Evolutionary conservation across 2,113 vertebrate genomes (phyloP), one percentile per base, ranked within the genome.

Genomic region (Pseudolaguvia tuberculata): DNA sequence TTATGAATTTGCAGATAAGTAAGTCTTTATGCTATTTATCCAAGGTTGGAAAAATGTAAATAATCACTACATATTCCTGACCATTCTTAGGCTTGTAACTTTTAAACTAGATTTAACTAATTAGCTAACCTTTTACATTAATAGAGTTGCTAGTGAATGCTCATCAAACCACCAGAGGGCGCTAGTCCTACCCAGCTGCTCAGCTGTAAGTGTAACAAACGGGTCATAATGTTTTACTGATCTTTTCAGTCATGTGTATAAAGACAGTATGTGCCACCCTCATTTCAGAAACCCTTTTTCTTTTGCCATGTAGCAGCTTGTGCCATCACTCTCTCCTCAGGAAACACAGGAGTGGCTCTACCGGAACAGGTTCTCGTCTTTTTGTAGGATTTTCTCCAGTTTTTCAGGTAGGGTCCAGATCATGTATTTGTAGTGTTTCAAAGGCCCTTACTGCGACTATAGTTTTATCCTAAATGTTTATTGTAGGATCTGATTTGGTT

Each of bases 281-380:
- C 82, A 87, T 86, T 87, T 89, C 87, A 90, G 84, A 86, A 82
- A 81, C 87, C 91, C 88, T 87, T 91, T 87, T 91, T 89, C 86
- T 93, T 94, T 92, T 92, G 89, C 88, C 89, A 86, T 84, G 78
- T 90, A 98, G 95, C 91, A 94, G 88, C 92, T 97, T 80, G 89
- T 94, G 85, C 93, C 94, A 1, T 92, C 92, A 17, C 90, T 92
- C 83, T 92, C 93, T 66, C 93, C 89, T 80, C 94, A 94, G 88
- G 93, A 97, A 25, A 92, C 92, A 71, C 96, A 95, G 90, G 93
- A 94, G 85, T 97, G 96, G 96, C 93, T 97, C 51, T 91, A 93
- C 77, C 92, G 86, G 51, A 93, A 97, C 85, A 87, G 95, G 80
- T 97, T 98, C 91, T 92, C 93, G 3, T 91, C 94, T 79, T 95